These are phyloP conservation scores for Nyctibius bracteatus DNA, from an alignment of 2,113 vertebrate genomes.

Conservation along the genomic window DNA sequence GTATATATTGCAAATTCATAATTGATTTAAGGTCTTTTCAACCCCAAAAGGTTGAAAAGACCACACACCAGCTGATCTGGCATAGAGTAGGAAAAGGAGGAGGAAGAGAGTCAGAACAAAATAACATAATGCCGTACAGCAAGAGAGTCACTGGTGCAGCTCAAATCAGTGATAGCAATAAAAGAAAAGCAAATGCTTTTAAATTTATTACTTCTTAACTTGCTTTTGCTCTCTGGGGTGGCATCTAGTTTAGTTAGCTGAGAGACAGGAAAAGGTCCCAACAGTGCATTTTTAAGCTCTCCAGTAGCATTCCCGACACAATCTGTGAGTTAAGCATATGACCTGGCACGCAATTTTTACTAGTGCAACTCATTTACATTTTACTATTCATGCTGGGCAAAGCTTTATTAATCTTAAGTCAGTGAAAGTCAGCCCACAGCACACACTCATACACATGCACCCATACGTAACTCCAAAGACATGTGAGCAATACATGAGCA, in stretches of 20 bases:
- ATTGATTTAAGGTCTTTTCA: neutral
- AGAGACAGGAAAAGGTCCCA: neutral
- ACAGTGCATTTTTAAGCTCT: neutral
- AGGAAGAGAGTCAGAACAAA: neutral
- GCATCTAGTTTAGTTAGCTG: neutral
- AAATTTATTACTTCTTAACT: constrained; percentile 20
- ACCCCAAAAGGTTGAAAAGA: neutral
- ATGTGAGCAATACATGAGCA: rapidly evolving
- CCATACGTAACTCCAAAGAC: neutral
- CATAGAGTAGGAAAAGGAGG: neutral
- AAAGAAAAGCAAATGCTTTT: constrained; percentile 14
- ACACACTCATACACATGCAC: neutral
- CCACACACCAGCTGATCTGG: neutral
- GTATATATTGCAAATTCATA: neutral
- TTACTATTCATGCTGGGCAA: neutral
- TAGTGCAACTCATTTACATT: neutral
- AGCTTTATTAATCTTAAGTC: neutral
- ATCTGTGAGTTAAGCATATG: neutral
- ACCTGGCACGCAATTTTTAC: neutral
- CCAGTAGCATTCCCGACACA: neutral
- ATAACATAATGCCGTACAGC: neutral
- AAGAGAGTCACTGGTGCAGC: neutral
- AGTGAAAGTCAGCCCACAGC: neutral
- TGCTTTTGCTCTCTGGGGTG: neutral
- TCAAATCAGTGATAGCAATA: neutral